Base-by-base conservation (phyloP, 2,888 invertebrate genomes). In the Watsonalla binaria region DNA sequence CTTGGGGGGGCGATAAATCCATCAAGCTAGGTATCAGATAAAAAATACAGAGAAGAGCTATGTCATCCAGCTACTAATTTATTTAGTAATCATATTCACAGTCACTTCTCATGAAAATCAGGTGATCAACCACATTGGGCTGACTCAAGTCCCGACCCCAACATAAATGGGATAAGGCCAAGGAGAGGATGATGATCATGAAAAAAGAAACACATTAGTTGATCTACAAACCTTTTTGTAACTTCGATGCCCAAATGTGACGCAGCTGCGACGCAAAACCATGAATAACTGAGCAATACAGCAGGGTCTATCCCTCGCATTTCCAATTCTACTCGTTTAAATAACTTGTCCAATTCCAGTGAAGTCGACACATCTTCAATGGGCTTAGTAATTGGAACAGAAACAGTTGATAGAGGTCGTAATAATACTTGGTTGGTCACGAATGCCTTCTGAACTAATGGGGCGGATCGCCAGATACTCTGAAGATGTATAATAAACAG, bases 221-320 rank as follows among this genome's bases (percentile, higher is more conserved):
- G 45, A 33, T 46, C 24, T 47, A 89, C 90, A 82, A 90, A 95
- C 95, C 91, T 92, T 69, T 94, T 94, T 54, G 94, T 94, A 47
- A 95, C 89, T 77, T 94, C 92, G 56, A 98, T 93, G 33, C 95
- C 95, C 57, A 99, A 92, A 84, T 97, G 93, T 45, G 93, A 92
- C 0, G 98, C 97, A 39, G 97, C 94, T 54, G 94, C 94, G 6
- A 92, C 92, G 33, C 96, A 94, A 87, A 98, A 99, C 92, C 93
- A 94, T 11, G 95, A 93, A 78, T 97, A 99, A 86, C 98, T 98
- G 59, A 94, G 93, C 24, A 99, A 82, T 0, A 99, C 97, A 0
- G 95, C 96, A 2, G 94, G 94, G 80, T 99, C 98, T 73, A 97
- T 94, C 13, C 97, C 96, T 75, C 95, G 93, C 66, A 98, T 92